Evolutionary conservation across 2,113 vertebrate genomes (phyloP), one percentile per base, ranked within the genome.

Genomic region (Danio rerio): DNA sequence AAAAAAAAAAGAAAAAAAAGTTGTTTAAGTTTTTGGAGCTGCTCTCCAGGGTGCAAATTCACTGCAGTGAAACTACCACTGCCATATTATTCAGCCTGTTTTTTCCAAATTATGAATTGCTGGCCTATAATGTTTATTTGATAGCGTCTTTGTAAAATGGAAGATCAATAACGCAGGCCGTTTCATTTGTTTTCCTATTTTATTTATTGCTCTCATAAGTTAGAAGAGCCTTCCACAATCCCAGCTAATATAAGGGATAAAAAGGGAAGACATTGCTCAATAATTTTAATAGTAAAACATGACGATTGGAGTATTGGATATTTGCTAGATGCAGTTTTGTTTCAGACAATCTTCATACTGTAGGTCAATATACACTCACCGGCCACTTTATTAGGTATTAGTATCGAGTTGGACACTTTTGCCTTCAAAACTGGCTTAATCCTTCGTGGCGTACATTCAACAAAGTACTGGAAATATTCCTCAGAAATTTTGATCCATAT

Each of bases 121-220:
- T 1, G 42, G 4, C 42, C 40, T 31, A 31, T 16, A n/a, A 18
- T 56, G 11, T 59, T 47, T 59, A 76, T 76, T 76, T 59, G 4
- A 76, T 61, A 61, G n/a, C 2, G n/a, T 59, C 55, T 21, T 76
- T 61, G 73, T 45, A 76, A 76, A 59, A 59, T 61, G 6, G n/a
- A 69, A 76, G 73, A 76, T 76, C 73, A 47, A 76, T 76, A 61
- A 76, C 6, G 31, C 11, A 9, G 40, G 59, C 16, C 1, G 12
- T 76, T 76, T 74, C 53, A 76, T 76, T 76, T 47, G 11, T 47
- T 61, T 76, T 59, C 15, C 52, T 18, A 18, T 73, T 42, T 50
- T 56, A 42, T 15, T 47, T 61, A 76, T 47, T 18, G 12, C 73
- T 9, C 5, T 76, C n/a, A 69, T 69, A 69, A 69, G 9, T 49